Percentiles rank a stretch among this genome's conserved stretches.
These are phyloP conservation scores for Poicephalus meyeri DNA, from an alignment of 2,113 vertebrate genomes.

Conservation along the genomic window DNA sequence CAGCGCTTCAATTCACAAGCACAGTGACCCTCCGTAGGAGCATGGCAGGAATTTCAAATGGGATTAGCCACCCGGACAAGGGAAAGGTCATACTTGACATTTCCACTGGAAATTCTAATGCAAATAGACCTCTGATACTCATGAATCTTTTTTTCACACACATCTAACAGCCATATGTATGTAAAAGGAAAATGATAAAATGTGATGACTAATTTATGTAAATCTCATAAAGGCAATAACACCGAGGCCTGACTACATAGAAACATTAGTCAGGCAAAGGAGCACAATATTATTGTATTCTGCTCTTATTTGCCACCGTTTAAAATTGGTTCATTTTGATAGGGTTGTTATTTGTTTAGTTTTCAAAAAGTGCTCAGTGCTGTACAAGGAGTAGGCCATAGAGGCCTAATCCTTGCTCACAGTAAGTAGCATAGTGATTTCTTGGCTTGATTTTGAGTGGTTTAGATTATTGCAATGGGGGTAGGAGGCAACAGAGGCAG, in stretches of 20 bases:
- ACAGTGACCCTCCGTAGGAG: slow-evolving; percentile 71
- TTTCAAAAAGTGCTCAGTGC: not conserved
- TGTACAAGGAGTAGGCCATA: not conserved
- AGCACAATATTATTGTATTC: not conserved
- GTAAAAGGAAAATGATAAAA: slow-evolving; percentile 68
- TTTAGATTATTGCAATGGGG: not conserved
- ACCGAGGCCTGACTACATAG: not conserved
- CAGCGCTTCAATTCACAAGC: slow-evolving; percentile 55
- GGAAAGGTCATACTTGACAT: slow-evolving; percentile 80
- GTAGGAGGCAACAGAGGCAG: not conserved
- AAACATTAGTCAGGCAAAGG: slow-evolving; percentile 24
- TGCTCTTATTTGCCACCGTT: not conserved
- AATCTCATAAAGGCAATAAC: slow-evolving; percentile 61
- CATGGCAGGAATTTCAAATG: slow-evolving; percentile 78
- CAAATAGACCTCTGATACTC: slow-evolving; percentile 72
- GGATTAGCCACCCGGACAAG: slow-evolving; percentile 81
- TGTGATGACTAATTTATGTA: slow-evolving; percentile 69
- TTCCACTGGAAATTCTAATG: slow-evolving; percentile 83
- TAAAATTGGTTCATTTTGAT: not conserved
- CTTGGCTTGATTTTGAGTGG: not conserved
- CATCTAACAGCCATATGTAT: slow-evolving; percentile 57
- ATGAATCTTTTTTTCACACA: slow-evolving; percentile 69
- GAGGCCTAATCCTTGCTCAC: not conserved
- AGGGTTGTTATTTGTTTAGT: not conserved
- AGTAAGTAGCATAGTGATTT: not conserved